Percentiles rank a stretch among this genome's conserved stretches.
Evolutionary conservation across 2,113 vertebrate genomes (phyloP).

Genomic region (Scatophagus argus): DNA sequence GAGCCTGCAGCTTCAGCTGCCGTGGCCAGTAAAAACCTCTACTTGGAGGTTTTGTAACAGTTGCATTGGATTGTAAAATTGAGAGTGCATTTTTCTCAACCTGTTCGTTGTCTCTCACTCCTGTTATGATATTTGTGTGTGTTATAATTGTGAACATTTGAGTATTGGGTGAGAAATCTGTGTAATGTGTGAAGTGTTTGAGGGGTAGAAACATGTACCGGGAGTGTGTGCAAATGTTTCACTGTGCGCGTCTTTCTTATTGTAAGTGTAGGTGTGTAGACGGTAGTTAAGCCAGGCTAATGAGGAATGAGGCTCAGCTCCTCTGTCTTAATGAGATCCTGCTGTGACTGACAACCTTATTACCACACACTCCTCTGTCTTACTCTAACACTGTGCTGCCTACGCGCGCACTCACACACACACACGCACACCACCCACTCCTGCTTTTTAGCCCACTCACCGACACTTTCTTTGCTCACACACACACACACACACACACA

Average conservation of each 20-base stretch:
- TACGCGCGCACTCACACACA: constrained; percentile 34
- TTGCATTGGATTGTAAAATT: neutral
- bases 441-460: constrained; percentile 11
- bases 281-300: constrained; percentile 61
- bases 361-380: constrained; percentile 47
- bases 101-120: neutral
- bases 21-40: neutral
- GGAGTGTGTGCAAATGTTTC: neutral
- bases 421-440: constrained; percentile 32
- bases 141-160: neutral
- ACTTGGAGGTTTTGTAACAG: constrained; percentile 3
- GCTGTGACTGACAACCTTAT: constrained; percentile 70
- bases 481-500: neutral
- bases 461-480: neutral
- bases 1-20: neutral
- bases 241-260: neutral
- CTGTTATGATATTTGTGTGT: neutral
- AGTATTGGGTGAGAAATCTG: neutral
- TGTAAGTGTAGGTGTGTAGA: constrained; percentile 46
- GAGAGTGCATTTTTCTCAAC: no score
- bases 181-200: neutral
- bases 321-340: constrained; percentile 71
- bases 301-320: constrained; percentile 60
- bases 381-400: constrained; percentile 15
- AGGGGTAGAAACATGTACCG: neutral